These are phyloP conservation scores for Limnephilus lunatus DNA, from an alignment of 2,888 invertebrate species.

Conservation along the genomic window DNA sequence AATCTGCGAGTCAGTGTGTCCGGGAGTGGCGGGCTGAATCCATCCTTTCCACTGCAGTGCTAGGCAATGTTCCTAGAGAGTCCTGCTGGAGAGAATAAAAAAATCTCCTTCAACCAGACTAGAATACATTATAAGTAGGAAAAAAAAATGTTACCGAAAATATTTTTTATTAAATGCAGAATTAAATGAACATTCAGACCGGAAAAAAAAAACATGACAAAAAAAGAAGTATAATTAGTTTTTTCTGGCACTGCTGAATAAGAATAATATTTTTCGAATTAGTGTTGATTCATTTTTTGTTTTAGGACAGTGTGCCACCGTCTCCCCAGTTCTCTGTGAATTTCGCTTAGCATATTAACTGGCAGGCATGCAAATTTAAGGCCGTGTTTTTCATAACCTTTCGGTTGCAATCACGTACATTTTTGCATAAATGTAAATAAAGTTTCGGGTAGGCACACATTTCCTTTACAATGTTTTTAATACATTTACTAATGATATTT, in stretches of 20 bases:
- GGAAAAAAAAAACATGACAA: not conserved
- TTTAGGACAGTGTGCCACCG: constrained; percentile 5
- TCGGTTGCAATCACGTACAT: constrained; percentile 27
- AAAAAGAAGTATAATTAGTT: not conserved
- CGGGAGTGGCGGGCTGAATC: too few species aligned
- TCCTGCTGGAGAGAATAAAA: too few species aligned
- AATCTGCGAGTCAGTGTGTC: too few species aligned
- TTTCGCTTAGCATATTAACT: constrained; percentile 37
- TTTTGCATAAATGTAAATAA: constrained; percentile 36
- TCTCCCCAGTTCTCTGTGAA: constrained; percentile 21
- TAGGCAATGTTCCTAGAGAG: too few species aligned
- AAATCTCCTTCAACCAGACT: too few species aligned
- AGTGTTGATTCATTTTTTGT: constrained; percentile 6
- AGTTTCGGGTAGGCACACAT: not conserved
- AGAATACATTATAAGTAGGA: too few species aligned
- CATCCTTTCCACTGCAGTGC: too few species aligned
- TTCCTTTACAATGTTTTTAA: not conserved
- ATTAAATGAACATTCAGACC: not conserved
- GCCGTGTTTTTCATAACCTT: not conserved
- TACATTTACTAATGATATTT: not conserved
- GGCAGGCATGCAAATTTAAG: constrained; percentile 18
- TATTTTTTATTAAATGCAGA: not conserved
- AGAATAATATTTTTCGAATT: not conserved
- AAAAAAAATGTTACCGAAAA: too few species aligned
- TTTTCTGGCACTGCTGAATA: not conserved